Percentiles rank a stretch among this genome's conserved stretches.
phyloP scores from a whole-genome alignment of 1,140 invertebrate genomes.

The Drosophila arizonae region DNA sequence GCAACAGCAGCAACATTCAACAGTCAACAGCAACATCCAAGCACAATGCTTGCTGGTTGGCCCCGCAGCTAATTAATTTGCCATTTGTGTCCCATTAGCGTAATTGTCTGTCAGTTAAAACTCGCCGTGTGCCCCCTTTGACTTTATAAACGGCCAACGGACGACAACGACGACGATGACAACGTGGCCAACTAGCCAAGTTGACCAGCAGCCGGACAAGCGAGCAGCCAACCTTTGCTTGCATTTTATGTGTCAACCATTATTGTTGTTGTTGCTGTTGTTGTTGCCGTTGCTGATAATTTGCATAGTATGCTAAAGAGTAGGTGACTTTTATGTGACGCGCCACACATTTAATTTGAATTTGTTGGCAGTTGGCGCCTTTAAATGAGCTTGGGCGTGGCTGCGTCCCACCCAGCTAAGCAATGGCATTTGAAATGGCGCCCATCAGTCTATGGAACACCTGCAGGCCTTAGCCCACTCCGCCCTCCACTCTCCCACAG shows the following conservation, averaged over 20 bases:
- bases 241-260: constrained; percentile 73
- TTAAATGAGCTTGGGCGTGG: constrained; percentile 61
- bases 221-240: constrained; percentile 65
- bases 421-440: constrained; percentile 59
- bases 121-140: constrained; percentile 69
- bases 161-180: constrained; percentile 11
- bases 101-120: constrained; percentile 79
- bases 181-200: constrained; percentile 30
- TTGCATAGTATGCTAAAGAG: constrained; percentile 50
- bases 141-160: constrained; percentile 54
- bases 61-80: constrained; percentile 79
- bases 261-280: constrained; percentile 34
- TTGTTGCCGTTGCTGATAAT: constrained; percentile 33
- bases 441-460: constrained; percentile 74
- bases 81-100: constrained; percentile 81
- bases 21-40: constrained; percentile 11
- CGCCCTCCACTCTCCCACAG: constrained; percentile 3
- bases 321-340: constrained; percentile 49
- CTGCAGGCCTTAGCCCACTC: constrained; percentile 63
- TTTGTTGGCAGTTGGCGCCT: constrained; percentile 61
- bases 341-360: constrained; percentile 55
- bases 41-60: constrained; percentile 35
- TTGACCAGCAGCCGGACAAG: constrained; percentile 18
- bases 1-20: constrained; percentile 14
- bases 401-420: constrained; percentile 32